Percentiles rank a stretch among this genome's conserved stretches.
phyloP scores from a whole-genome alignment of 2,888 invertebrate species.

The Brachyptera putata region DNA sequence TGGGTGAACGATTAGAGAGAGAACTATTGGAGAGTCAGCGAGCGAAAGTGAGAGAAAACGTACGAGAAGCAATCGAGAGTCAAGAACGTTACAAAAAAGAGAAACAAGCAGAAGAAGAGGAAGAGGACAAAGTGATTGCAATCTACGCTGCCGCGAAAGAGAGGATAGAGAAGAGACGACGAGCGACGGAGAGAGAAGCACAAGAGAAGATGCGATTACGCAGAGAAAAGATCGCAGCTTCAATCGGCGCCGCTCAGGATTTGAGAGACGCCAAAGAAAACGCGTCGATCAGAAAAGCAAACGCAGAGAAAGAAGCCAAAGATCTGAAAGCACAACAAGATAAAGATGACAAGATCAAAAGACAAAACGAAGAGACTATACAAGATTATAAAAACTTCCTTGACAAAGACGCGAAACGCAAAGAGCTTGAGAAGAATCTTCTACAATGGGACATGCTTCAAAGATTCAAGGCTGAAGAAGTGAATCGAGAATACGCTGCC shows the following conservation, averaged over 20 bases:
- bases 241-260: neutral
- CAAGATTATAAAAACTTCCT: neutral
- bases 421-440: neutral
- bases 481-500: neutral
- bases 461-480: neutral
- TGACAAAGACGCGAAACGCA: neutral
- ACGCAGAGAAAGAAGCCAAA: neutral
- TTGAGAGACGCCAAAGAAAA: neutral
- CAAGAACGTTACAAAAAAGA: neutral
- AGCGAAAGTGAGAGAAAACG: neutral
- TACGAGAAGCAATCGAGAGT: neutral
- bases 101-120: neutral
- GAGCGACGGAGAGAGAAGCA: neutral
- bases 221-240: neutral
- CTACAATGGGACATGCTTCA: neutral
- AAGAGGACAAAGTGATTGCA: neutral
- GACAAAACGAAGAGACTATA: neutral
- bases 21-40: neutral
- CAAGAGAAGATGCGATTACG: neutral
- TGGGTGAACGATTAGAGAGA: neutral
- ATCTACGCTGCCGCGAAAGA: neutral
- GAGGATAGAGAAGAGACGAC: neutral
- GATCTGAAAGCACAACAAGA: neutral
- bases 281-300: neutral
- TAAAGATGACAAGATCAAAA: neutral